These are phyloP conservation scores for Diacarnus erythraeanus DNA, from an alignment of 37 sponge, comb jelly and placozoan species.

Conservation along the genomic window DNA sequence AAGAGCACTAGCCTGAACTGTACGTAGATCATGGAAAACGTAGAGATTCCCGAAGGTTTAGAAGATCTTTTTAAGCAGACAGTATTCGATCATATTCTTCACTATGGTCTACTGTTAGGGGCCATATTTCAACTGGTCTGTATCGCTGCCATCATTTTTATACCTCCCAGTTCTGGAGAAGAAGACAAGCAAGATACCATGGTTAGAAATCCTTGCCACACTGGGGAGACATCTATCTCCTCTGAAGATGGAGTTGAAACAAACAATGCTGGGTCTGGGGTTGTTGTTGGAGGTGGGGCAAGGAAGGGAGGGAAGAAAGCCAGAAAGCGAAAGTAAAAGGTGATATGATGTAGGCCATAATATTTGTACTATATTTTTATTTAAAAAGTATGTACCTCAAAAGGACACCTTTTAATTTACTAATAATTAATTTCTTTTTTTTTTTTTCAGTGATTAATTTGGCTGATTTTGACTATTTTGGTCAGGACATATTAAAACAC, in stretches of 20 bases:
- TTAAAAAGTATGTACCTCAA: too few species aligned
- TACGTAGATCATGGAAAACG: not conserved
- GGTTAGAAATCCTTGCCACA: not conserved
- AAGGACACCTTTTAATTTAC: too few species aligned
- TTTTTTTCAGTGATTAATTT: too few species aligned
- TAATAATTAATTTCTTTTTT: too few species aligned
- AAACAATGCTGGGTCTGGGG: not conserved
- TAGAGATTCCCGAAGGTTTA: conserved; percentile 22
- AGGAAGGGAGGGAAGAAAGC: conserved; percentile 16
- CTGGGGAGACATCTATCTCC: not conserved
- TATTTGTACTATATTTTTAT: too few species aligned
- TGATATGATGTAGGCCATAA: too few species aligned
- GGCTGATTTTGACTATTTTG: too few species aligned
- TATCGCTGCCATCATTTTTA: conserved; percentile 58
- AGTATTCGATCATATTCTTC: conserved; percentile 48
- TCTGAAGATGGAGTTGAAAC: not conserved
- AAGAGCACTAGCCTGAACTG: not conserved
- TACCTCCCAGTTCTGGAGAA: conserved; percentile 28
- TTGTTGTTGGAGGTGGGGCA: not conserved
- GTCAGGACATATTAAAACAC: too few species aligned
- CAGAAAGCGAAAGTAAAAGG: conserved; percentile 36
- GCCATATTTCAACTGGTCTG: conserved; percentile 63
- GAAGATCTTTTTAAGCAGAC: conserved; percentile 49
- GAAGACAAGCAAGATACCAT: not conserved
- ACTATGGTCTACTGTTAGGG: conserved; percentile 54